Base-by-base conservation (phyloP, 2,797 vertebrate species). In the Luscinia megarhynchos region DNA sequence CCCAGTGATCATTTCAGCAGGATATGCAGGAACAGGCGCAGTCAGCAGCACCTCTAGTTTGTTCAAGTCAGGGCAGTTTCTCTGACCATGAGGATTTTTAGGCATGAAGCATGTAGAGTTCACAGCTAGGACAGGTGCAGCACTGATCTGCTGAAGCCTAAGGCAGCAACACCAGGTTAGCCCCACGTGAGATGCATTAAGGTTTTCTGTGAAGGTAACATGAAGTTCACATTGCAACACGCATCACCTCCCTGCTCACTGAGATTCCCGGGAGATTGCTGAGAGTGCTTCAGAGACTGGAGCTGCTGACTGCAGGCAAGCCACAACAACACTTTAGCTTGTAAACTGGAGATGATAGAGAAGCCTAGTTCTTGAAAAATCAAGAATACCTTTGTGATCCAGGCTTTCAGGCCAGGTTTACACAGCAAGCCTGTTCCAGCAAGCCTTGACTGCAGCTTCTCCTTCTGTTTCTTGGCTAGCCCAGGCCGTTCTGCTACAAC, bases 381-480 rank as follows among this genome's bases (percentile, higher is more conserved):
- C 58, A 62, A 57, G 12, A 84, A 69, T 20, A 85, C 41, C 5
- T 58, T 66, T 30, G 63, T 59, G 58, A 23, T 48, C 46, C 46
- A 48, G 46, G 58, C 55, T 78, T 75, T 81, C 69, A 81, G 87
- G 45, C 38, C 79, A 84, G 66, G 83, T 78, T 89, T 81, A 76
- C 78, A 87, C 2, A 81, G 55, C 66, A 66, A 93, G 40, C 46
- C 17, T 21, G 76, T 36, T 58, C 73, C 93, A 78, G 61, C 91
- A 86, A 75, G 83, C 75, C 73, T 11, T 81, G 69, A 15, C 63
- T 88, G 83, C 87, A 93, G 66, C 87, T 93, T 94, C 87, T 84
- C 79, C 55, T 83, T 92, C 84, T 17, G 5, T 59, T 90, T 45
- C 85, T 86, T 59, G 91, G 85, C 87, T 76, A 73, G 83, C 36